Evolutionary conservation across 2,888 invertebrate species (phyloP), one percentile per base, ranked within the genome.

Genomic region (Apotomis betuletana): DNA sequence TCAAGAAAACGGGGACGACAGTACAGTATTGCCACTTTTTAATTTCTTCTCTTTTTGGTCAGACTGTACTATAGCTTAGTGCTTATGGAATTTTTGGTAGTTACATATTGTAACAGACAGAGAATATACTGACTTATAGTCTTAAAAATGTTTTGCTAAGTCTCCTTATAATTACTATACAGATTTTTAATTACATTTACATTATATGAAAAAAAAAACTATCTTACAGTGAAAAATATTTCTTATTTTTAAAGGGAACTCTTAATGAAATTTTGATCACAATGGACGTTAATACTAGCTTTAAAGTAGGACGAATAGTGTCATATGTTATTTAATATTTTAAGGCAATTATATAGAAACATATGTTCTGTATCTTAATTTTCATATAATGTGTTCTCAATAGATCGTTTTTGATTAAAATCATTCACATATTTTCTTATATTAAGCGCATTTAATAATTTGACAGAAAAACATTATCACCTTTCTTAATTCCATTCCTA

Each of bases 251-350:
- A 52, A 51, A 49, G n/a, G 46, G 52, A 12, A 36, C 12, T 60
- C 15, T 68, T 27, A 59, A 68, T 68, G 36, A 54, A 4, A 51
- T 9, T 44, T 68, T 38, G 49, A 65, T 70, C 65, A 70, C 70
- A 65, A 49, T 65, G 36, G 55, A 61, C 46, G 38, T 49, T 36
- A 49, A 67, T 27, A 51, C 44, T 69, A 55, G 13, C 61, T 8
- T 62, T 62, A 15, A 55, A 49, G 6, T 69, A 62, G 3, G 55
- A 54, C 38, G 62, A 62, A 55, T 62, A 62, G 55, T 49, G 38
- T 12, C 12, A 67, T 67, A 57, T 52, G 62, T 57, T 62, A 51
- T 12, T 65, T 46, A 4, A 49, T 49, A 6, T 46, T 57, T 36
- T 38, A 38, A 57, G 5, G 15, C 12, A 12, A 27, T 5, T 12